Evolutionary conservation across 2,113 vertebrate genomes (phyloP), one percentile per base, ranked within the genome.

Genomic region (Hemiprocne comata): DNA sequence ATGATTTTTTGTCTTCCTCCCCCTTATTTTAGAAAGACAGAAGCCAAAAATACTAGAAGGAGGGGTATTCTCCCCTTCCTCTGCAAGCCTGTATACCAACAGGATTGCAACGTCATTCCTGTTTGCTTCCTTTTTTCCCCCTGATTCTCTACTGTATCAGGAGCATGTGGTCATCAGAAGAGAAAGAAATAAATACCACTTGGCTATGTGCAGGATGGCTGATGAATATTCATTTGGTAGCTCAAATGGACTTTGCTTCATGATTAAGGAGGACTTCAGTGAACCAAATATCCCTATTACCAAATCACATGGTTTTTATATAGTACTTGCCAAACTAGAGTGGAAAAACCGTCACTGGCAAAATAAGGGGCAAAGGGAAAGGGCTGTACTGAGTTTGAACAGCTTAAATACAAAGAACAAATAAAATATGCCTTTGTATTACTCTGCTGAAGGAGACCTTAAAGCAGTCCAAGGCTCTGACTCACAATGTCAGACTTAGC

Each of bases 161-260:
- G 13, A 87, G 12, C 58, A n/a, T 25, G 54, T 57, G 87, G 74
- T 75, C 61, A 89, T 61, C 74, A 93, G 79, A 80, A 66, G 11
- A 93, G 48, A 84, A 83, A 84, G 76, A 94, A 94, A 81, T 91
- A 84, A 95, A 80, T 84, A 95, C 36, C 57, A 50, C 75, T 76
- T 70, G 60, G 40, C 75, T 87, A 31, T 16, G 33, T 44, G 15
- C 44, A 31, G 48, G 57, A 72, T 65, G 48, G 79, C 36, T 85
- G 81, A 92, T 94, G 81, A 92, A 93, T 92, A 87, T 94, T 90
- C 89, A 92, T 87, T 57, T 57, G 57, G 34, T 64, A 78, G 53
- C 46, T 91, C 50, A 69, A 65, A 57, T 33, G 87, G 80, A 94
- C 95, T 94, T 96, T 87, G 93, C 66, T 25, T 89, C 61, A 26